Evolutionary conservation across 1,140 invertebrate species (phyloP), one percentile per base, ranked within the genome.

Genomic region (Drosophila equinoxialis): DNA sequence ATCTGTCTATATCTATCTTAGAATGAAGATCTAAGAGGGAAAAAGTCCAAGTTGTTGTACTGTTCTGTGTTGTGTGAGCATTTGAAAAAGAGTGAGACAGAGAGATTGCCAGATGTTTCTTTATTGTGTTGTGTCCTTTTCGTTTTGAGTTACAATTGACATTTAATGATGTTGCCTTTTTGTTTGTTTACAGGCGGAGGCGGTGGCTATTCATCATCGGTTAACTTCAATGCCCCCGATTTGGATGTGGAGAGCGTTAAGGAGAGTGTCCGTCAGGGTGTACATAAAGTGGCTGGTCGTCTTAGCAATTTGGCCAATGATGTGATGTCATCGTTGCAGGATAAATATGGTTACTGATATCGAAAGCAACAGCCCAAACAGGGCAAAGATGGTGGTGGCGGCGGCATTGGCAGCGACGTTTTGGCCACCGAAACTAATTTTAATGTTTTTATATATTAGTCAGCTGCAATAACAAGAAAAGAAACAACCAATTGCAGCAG

Each of bases 251-350:
- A 98, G 74, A 98, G 99, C 90, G 97, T 99, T 0, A 97, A 97
- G 91, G 98, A 99, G 93, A 98, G 97, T 80, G 98, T 99, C 6
- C 95, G 96, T 79, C 97, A 98, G 93, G 98, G 98, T 64, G 98
- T 99, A 37, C 98, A 96, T 65, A 99, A 98, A 94, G 98, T 99
- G 67, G 98, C 98, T 35, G 98, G 97, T 5, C 96, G 96, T 89
- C 93, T 99, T 11, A 99, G 98, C 79, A 97, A 95, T 68, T 93
- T 99, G 68, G 98, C 98, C 63, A 99, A 97, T 93, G 98, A 97
- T 77, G 96, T 99, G 3, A 98, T 99, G 94, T 96, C 95, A 66
- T 97, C 97, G 73, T 94, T 99, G 90, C 98, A 98, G 94, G 98
- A 94, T 81, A 93, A 93, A 91, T 94, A 94, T 85, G 94, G 94